phyloP scores from a whole-genome alignment of 1,140 invertebrate genomes.

The Eubasilissa regina region DNA sequence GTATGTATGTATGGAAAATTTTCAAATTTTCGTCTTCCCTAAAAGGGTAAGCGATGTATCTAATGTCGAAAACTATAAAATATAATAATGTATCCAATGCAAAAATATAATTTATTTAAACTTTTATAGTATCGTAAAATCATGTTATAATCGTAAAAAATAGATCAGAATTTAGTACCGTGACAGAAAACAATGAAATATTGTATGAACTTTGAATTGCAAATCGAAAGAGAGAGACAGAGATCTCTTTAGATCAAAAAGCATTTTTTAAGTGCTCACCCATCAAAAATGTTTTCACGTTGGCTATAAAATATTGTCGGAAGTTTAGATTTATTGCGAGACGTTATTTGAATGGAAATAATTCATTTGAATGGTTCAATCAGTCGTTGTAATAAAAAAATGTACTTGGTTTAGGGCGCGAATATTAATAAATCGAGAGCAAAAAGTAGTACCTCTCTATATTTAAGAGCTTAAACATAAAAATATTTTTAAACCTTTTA shows the following conservation, averaged over 20 bases:
- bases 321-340: conserved; percentile 42
- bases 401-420: conserved; percentile 3
- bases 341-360: conserved; percentile 44
- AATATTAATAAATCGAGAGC: neutral
- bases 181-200: conserved; percentile 40
- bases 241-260: conserved; percentile 23
- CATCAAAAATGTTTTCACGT: conserved; percentile 34
- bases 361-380: conserved; percentile 35
- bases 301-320: conserved; percentile 34
- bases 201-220: conserved; percentile 41
- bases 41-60: too few species aligned
- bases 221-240: conserved; percentile 25
- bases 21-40: too few species aligned
- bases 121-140: conserved; percentile 36
- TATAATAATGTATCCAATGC: neutral
- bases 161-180: conserved; percentile 27
- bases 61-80: too few species aligned
- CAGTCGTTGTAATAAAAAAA: conserved; percentile 7
- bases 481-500: too few species aligned
- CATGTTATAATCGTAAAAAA: conserved; percentile 51
- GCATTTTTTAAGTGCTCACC: conserved; percentile 39
- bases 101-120: conserved; percentile 22
- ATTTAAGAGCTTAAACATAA: too few species aligned
- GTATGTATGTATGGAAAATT: too few species aligned
- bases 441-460: too few species aligned